A percentile compares a stretch with the other conserved stretches of the same genome.
Evolutionary conservation across 2,797 vertebrate species (phyloP).

Genomic region (Ctenopoma kingsleyae): DNA sequence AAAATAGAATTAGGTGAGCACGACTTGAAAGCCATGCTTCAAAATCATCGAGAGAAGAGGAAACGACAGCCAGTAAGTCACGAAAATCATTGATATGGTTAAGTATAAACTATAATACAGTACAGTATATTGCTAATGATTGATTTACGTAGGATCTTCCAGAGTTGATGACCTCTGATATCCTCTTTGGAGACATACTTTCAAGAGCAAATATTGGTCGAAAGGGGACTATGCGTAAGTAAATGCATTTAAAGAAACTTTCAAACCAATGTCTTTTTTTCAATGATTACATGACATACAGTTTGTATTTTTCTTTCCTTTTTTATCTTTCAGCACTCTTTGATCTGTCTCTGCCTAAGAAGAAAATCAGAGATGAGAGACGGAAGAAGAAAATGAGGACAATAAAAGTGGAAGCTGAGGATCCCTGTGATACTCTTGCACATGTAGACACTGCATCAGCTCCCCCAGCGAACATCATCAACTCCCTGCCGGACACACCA

Average conservation of each 20-base stretch:
- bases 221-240: constrained; percentile 91
- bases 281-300: not conserved
- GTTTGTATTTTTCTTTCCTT: not conserved
- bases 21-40: constrained; percentile 92
- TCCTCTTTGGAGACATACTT: constrained; percentile 94
- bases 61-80: constrained; percentile 92
- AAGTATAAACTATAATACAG: not conserved
- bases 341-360: constrained; percentile 92
- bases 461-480: constrained; percentile 73
- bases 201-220: constrained; percentile 93
- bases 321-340: constrained; percentile 85
- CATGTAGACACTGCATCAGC: constrained; percentile 81
- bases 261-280: not conserved
- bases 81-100: not conserved
- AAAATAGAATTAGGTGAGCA: constrained; percentile 91
- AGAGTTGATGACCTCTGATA: constrained; percentile 91
- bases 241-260: not conserved
- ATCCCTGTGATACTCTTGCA: constrained; percentile 86
- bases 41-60: constrained; percentile 94
- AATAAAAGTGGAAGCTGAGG: constrained; percentile 93
- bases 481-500: constrained; percentile 85
- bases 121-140: constrained; percentile 5
- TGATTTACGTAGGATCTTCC: constrained; percentile 90
- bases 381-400: constrained; percentile 92
- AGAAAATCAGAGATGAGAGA: constrained; percentile 93